These are phyloP conservation scores for Cynopterus sphinx DNA, from an alignment of 2,797 vertebrate species.

Conservation along the genomic window DNA sequence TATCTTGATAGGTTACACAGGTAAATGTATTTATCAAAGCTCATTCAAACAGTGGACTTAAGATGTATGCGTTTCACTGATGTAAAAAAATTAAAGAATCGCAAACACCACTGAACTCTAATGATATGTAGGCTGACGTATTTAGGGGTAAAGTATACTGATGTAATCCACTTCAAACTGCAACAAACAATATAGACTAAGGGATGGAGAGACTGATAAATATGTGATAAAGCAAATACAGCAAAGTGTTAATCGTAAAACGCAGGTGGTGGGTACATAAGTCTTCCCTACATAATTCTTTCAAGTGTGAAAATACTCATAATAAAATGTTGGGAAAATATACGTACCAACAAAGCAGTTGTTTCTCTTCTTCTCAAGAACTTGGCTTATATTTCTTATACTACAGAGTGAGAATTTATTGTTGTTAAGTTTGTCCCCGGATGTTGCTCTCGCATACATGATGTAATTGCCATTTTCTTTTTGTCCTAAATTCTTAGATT, in stretches of 20 bases:
- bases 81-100: not conserved
- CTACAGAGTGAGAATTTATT: conserved; percentile 98
- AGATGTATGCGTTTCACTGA: not conserved
- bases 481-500: conserved; percentile 90
- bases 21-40: not conserved
- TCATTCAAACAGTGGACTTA: not conserved
- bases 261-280: not conserved
- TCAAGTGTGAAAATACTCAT: not conserved
- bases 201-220: not conserved
- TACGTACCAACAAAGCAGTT: conserved; percentile 95
- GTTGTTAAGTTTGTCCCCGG: conserved; percentile 97
- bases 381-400: conserved; percentile 95
- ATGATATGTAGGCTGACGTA: not conserved
- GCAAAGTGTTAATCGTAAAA: not conserved
- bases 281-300: not conserved
- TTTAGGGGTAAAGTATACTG: not conserved
- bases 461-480: conserved; percentile 98
- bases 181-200: not conserved
- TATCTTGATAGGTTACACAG: not conserved
- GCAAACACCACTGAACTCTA: not conserved
- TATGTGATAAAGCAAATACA: conserved; percentile 23
- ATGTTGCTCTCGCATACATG: conserved; percentile 98
- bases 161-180: not conserved
- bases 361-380: conserved; percentile 93
- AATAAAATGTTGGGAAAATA: conserved; percentile 37